Base-by-base conservation (phyloP, 2,888 invertebrate species). In the Erynnis tages region DNA sequence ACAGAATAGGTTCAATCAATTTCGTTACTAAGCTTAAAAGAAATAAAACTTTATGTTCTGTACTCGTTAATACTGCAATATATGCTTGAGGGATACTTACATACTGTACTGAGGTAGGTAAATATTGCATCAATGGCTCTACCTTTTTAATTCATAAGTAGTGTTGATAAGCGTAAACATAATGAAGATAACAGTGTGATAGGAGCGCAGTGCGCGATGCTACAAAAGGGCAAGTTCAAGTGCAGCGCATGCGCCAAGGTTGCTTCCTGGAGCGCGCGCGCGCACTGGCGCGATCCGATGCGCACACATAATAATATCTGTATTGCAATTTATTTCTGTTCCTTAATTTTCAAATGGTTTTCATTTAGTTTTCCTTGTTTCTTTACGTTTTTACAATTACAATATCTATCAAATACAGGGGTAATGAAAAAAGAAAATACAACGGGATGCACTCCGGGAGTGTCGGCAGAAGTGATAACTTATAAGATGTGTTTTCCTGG, bases 221-320 rank as follows among this genome's bases (percentile, higher is more conserved):
- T 47, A 49, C 56, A 60, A 59, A 63, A 65, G 66, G 82, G 84
- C 87, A 87, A 87, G 87, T 87, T 86, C 84, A 86, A 85, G 83
- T 70, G 72, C 79, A 73, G 69, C 74, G 75, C 73, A 74, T 49
- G 61, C 67, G 61, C 71, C 80, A 82, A 85, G 82, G 84, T 80
- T 81, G 78, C 79, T 84, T 84, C 85, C 85, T 80, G 73, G 75
- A 82, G 75, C 79, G 79, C 77, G 71, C 70, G 78, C 78, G 74
- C 54, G 46, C 55, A 56, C 16, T 60, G 58, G 63, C 70, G 66
- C 70, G 73, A 69, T 59, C 59, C 66, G 57, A 59, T 54, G 61
- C 63, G 57, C 55, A 45, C 40, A 11, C 5, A 25, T 17, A 21
- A 40, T 32, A 23, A 49, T 23, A 49, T 49, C 32, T 14, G 21